phyloP scores from a whole-genome alignment of 1,140 invertebrate species.

The Oryzaephilus surinamensis region DNA sequence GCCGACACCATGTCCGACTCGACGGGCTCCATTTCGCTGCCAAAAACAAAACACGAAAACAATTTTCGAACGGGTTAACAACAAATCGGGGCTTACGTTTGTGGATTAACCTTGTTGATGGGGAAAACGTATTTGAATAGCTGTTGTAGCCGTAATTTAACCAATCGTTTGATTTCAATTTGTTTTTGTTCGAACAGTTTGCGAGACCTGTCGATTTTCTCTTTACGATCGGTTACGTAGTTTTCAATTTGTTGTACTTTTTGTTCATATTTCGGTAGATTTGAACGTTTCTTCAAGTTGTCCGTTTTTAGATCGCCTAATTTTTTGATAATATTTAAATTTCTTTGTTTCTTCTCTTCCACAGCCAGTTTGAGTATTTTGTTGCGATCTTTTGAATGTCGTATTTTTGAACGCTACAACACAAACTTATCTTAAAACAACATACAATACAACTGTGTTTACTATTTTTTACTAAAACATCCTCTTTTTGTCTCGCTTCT shows the following conservation, averaged over 20 bases:
- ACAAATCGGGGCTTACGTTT: conserved; percentile 36
- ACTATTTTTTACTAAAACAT: conserved; percentile 42
- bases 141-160: conserved; percentile 52
- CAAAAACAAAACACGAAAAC: conserved; percentile 26
- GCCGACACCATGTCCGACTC: conserved; percentile 55
- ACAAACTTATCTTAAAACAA: conserved; percentile 3
- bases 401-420: conserved; percentile 49
- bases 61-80: conserved; percentile 7
- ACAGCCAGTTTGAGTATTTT: conserved; percentile 50
- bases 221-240: conserved; percentile 42
- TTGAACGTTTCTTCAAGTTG: conserved; percentile 44
- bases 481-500: conserved; percentile 39
- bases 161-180: conserved; percentile 48
- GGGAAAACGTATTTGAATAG: conserved; percentile 72
- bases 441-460: not conserved
- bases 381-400: conserved; percentile 50
- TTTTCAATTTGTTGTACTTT: conserved; percentile 49
- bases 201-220: conserved; percentile 43
- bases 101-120: conserved; percentile 47
- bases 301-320: conserved; percentile 42
- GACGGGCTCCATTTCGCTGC: conserved; percentile 45
- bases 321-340: conserved; percentile 43
- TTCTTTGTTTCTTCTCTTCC: conserved; percentile 49
- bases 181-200: conserved; percentile 43
- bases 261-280: conserved; percentile 50